Evolutionary conservation across 2,888 invertebrate genomes (phyloP).

Genomic region (Creontiades dilutus): DNA sequence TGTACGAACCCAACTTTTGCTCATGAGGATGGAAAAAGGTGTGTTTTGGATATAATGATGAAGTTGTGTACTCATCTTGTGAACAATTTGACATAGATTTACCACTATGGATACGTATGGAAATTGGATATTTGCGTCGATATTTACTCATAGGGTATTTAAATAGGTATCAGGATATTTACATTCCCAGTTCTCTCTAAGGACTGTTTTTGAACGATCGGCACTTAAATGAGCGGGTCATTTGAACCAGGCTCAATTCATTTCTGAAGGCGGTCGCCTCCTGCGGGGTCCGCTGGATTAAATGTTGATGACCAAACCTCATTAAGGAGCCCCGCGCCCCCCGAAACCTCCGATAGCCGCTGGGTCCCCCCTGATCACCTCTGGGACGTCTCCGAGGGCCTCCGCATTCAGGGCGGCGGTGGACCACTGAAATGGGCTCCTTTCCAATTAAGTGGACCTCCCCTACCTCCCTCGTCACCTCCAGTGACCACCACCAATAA

Average conservation of each 20-base stretch:
- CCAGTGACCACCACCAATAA: neutral
- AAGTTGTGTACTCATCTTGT: too few relatives aligned
- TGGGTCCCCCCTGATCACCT: slow-evolving; percentile 42
- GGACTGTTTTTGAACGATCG: neutral
- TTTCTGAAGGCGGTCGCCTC: neutral
- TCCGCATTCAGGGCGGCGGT: slow-evolving; percentile 40
- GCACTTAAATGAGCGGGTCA: neutral
- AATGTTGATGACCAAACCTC: slow-evolving; percentile 68
- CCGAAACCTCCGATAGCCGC: neutral
- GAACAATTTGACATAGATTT: too few relatives aligned
- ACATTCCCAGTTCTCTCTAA: neutral
- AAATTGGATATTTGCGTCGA: too few relatives aligned
- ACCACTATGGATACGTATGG: too few relatives aligned
- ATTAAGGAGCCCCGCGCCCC: slow-evolving; percentile 37
- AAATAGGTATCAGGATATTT: too few relatives aligned
- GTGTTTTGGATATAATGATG: too few relatives aligned
- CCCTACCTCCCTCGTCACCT: neutral
- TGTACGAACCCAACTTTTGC: too few relatives aligned
- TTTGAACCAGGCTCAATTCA: slow-evolving; percentile 1
- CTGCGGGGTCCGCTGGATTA: slow-evolving; percentile 50
- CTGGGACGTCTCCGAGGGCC: slow-evolving; percentile 44
- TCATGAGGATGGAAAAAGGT: too few relatives aligned
- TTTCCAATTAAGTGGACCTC: slow-evolving; percentile 61
- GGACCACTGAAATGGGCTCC: slow-evolving; percentile 49
- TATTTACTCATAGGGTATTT: too few relatives aligned